phyloP scores from a whole-genome alignment of 2,888 invertebrate species.

The Mycogona germanica region DNA sequence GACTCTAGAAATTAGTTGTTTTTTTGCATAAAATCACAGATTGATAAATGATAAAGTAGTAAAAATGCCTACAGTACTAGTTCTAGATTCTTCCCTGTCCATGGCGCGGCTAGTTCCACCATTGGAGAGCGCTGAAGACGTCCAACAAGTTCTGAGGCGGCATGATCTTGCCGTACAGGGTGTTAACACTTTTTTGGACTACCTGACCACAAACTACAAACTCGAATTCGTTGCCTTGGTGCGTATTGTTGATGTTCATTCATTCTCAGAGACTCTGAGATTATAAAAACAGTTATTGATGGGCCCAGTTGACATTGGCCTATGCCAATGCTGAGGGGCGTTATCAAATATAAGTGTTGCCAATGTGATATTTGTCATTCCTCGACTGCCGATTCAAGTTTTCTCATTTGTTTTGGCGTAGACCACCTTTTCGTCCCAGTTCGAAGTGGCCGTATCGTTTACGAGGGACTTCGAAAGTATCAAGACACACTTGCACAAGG shows the following conservation, averaged over 20 bases:
- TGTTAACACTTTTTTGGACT: conserved; percentile 51
- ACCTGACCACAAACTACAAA: conserved; percentile 48
- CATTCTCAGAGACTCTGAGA: background rate
- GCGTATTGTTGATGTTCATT: conserved; percentile 33
- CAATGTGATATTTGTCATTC: too few species aligned
- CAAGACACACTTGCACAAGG: conserved; percentile 54
- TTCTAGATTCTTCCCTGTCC: conserved; percentile 57
- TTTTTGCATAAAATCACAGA: too few species aligned
- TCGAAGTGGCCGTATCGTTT: conserved; percentile 53
- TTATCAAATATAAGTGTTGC: too few species aligned
- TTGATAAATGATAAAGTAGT: too few species aligned
- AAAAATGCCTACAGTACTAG: conserved; percentile 58
- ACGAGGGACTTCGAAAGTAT: conserved; percentile 77
- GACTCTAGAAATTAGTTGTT: too few species aligned
- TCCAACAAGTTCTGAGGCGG: conserved; percentile 35
- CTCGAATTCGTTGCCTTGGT: conserved; percentile 60
- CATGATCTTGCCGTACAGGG: conserved; percentile 53
- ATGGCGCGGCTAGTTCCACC: conserved; percentile 48
- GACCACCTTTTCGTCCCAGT: conserved; percentile 37
- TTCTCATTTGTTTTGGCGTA: too few species aligned
- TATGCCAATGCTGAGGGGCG: too few species aligned
- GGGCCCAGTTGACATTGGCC: background rate
- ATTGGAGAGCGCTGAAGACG: conserved; percentile 42
- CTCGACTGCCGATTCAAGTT: too few species aligned
- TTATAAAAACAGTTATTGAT: too few species aligned